Evolutionary conservation across 1,140 invertebrate species (phyloP).

Genomic region (Conus ventricosus): DNA sequence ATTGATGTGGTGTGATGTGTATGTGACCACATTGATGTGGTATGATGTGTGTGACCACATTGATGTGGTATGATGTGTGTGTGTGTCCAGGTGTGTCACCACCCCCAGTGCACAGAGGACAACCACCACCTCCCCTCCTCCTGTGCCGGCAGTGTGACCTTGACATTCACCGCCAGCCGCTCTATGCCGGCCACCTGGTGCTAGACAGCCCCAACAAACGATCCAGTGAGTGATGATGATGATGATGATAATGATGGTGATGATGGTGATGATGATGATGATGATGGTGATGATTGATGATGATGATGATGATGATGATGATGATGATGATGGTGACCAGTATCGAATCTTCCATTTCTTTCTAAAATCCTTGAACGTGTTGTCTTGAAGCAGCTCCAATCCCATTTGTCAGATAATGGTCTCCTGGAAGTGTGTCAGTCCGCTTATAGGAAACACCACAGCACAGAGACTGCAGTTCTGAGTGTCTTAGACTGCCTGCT

Average conservation of each 20-base stretch:
- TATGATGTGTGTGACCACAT: not conserved
- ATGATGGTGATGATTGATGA: not conserved
- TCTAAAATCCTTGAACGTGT: too few relatives aligned
- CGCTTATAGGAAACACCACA: too few relatives aligned
- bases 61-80: not conserved
- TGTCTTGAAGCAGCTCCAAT: too few relatives aligned
- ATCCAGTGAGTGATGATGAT: slow-evolving; percentile 1
- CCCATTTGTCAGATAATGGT: too few relatives aligned
- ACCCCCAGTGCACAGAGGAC: slow-evolving; percentile 57
- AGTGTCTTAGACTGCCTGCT: too few relatives aligned
- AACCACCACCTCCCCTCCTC: slow-evolving; percentile 51
- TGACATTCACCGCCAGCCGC: slow-evolving; percentile 49
- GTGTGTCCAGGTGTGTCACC: slow-evolving; percentile 57
- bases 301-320: not conserved
- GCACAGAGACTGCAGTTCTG: too few relatives aligned
- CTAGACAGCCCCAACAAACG: slow-evolving; percentile 44
- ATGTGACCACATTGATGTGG: too few relatives aligned
- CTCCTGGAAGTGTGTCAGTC: too few relatives aligned
- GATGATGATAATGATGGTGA: not conserved
- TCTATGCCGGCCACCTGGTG: slow-evolving; percentile 59
- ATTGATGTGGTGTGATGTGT: not conserved
- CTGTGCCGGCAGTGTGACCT: slow-evolving; percentile 57
- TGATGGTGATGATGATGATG: not conserved
- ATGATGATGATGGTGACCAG: slow-evolving; percentile 10
- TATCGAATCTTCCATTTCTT: too few relatives aligned